phyloP scores from a whole-genome alignment of 2,888 invertebrate genomes.

The Rhingia rostrata region DNA sequence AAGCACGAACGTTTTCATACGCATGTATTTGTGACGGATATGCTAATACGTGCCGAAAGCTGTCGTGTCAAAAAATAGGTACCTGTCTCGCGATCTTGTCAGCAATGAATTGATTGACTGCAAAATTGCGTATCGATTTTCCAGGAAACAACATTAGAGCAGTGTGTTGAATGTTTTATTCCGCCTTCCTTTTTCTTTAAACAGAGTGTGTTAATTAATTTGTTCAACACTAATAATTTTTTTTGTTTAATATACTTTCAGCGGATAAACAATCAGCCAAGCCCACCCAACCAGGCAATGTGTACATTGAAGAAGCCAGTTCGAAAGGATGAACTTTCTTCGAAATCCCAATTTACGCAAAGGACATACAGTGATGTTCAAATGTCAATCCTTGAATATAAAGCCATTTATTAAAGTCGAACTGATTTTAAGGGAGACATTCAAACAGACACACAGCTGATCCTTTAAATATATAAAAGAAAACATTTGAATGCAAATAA shows the following conservation, averaged over 20 bases:
- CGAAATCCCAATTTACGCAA: constrained; percentile 17
- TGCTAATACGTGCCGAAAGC: constrained; percentile 48
- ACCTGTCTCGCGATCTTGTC: constrained; percentile 57
- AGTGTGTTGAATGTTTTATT: constrained; percentile 29
- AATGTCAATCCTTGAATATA: constrained; percentile 37
- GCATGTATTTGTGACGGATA: constrained; percentile 40
- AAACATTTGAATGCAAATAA: constrained; percentile 64
- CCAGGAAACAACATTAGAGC: constrained; percentile 51
- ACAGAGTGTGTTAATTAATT: too few species aligned
- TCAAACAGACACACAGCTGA: constrained; percentile 17
- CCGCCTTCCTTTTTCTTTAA: constrained; percentile 7
- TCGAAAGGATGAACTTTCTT: constrained; percentile 78
- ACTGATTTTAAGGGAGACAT: constrained; percentile 45
- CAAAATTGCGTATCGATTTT: constrained; percentile 53
- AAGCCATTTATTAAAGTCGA: constrained; percentile 54
- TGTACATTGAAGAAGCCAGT: constrained; percentile 82
- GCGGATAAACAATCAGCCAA: constrained; percentile 80
- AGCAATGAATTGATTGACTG: constrained; percentile 56
- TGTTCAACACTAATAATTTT: too few species aligned
- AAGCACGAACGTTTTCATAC: constrained; percentile 5
- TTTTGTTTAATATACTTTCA: constrained; percentile 64
- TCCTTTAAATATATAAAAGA: constrained; percentile 39
- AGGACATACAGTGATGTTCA: constrained; percentile 40
- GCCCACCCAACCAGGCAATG: constrained; percentile 81
- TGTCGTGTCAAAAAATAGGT: constrained; percentile 48